A percentile compares a stretch with the other conserved stretches of the same genome.
These are phyloP conservation scores for Eremophila alpestris DNA, from an alignment of 2,797 vertebrate species.

Conservation along the genomic window DNA sequence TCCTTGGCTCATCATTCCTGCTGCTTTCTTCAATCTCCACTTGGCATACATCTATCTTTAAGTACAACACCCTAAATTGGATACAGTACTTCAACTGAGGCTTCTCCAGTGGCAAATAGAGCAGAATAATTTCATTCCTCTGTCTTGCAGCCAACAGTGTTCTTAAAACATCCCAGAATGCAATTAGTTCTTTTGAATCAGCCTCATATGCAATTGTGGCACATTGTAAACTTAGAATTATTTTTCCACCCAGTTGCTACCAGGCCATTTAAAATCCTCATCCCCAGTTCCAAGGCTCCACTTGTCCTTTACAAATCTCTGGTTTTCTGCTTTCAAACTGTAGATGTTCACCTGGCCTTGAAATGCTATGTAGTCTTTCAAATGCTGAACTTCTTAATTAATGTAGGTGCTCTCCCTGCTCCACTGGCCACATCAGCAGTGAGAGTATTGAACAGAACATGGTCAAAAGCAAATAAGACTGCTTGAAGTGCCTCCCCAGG, in stretches of 20 bases:
- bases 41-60: neutral
- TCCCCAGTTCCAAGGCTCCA: neutral
- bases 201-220: neutral
- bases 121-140: slow-evolving; percentile 56
- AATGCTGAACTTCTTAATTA: neutral
- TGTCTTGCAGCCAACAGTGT: neutral
- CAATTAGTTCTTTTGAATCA: neutral
- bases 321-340: neutral
- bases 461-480: neutral
- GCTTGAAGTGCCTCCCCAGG: neutral
- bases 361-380: neutral
- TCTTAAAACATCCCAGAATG: neutral
- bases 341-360: neutral
- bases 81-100: neutral
- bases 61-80: neutral
- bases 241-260: neutral
- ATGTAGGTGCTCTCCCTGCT: neutral
- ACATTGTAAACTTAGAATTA: neutral
- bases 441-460: neutral
- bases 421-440: neutral
- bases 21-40: neutral
- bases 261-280: neutral
- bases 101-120: slow-evolving; percentile 38
- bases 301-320: neutral
- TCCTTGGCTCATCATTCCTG: neutral